phyloP scores from a whole-genome alignment of 2,113 vertebrate genomes.

The Paedocypris sp. region DNA sequence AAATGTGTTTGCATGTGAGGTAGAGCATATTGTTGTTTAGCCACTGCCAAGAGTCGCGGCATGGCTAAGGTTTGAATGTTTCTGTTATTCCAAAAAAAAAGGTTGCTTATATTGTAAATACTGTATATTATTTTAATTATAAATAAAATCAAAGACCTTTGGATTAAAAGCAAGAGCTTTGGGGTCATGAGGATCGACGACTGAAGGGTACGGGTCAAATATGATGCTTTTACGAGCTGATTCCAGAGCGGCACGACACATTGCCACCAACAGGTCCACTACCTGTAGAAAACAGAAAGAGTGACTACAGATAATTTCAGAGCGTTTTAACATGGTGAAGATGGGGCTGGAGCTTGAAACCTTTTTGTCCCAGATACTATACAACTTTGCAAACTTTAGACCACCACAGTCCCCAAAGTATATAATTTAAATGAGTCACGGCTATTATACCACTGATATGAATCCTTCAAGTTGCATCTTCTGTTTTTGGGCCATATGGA shows the following conservation, averaged over 20 bases:
- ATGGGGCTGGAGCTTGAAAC: too few relatives aligned
- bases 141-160: slow-evolving; percentile 60
- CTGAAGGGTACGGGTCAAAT: slow-evolving; percentile 90
- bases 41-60: too few relatives aligned
- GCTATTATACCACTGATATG: too few relatives aligned
- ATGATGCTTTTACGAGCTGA: slow-evolving; percentile 94
- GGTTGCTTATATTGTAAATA: neutral
- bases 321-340: neutral
- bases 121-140: neutral
- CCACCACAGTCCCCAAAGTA: too few relatives aligned
- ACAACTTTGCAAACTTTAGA: too few relatives aligned
- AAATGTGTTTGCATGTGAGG: too few relatives aligned
- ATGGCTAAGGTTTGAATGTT: too few relatives aligned
- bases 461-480: too few relatives aligned
- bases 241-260: slow-evolving; percentile 89
- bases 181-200: slow-evolving; percentile 85
- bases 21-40: too few relatives aligned
- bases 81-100: neutral
- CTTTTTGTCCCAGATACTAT: too few relatives aligned
- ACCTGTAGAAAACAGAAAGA: slow-evolving; percentile 66
- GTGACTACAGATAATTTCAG: neutral
- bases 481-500: too few relatives aligned
- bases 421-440: too few relatives aligned
- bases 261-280: slow-evolving; percentile 86
- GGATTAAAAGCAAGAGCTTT: slow-evolving; percentile 90